These are phyloP conservation scores for Watsonalla cultraria DNA, from an alignment of 2,888 invertebrate genomes.

Conservation along the genomic window DNA sequence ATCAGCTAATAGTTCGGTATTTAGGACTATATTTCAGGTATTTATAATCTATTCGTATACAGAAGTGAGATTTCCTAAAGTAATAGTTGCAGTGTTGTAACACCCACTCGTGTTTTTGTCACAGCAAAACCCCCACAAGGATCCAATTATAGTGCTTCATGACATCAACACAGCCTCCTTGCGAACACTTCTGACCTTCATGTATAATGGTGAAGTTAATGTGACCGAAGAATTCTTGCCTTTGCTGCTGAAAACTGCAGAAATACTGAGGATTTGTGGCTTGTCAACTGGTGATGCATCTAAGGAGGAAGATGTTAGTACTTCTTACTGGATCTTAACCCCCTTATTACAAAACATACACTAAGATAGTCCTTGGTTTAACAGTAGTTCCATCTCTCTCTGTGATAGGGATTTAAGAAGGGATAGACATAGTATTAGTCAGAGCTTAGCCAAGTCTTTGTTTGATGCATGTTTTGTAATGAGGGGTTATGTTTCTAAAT, in stretches of 20 bases:
- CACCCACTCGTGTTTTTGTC: constrained; percentile 65
- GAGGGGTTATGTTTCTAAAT: background rate
- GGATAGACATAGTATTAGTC: too few relatives aligned
- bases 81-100: constrained; percentile 25
- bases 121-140: constrained; percentile 85
- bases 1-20: constrained; percentile 83
- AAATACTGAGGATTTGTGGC: constrained; percentile 83
- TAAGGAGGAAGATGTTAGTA: constrained; percentile 63
- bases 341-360: too few relatives aligned
- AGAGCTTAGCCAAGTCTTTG: too few relatives aligned
- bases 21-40: constrained; percentile 82
- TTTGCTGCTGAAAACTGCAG: constrained; percentile 82
- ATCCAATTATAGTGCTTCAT: constrained; percentile 86
- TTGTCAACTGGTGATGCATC: constrained; percentile 78
- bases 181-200: constrained; percentile 82
- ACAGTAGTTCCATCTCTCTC: too few relatives aligned
- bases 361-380: too few relatives aligned
- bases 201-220: constrained; percentile 87
- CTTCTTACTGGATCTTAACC: background rate
- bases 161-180: constrained; percentile 84
- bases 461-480: background rate
- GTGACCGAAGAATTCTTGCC: constrained; percentile 84
- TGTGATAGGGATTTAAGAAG: too few relatives aligned
- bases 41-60: constrained; percentile 13
- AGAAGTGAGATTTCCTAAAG: constrained; percentile 8